Conservation (phyloP, 2,888 invertebrate genomes). For the Patella pellucida region DNA sequence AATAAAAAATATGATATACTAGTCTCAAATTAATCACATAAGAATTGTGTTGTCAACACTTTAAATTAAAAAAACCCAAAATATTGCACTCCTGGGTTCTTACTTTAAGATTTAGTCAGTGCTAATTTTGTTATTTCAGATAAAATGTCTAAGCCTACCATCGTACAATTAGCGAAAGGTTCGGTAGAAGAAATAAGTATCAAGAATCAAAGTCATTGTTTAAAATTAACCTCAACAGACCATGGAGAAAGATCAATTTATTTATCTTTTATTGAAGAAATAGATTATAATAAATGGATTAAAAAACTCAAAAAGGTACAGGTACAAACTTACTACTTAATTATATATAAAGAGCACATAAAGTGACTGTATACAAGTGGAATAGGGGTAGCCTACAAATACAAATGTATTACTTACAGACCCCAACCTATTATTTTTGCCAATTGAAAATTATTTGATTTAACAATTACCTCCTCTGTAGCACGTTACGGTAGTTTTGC, state of each 20-base stretch:
- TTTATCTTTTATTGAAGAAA: constrained; percentile 62
- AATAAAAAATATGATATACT: too few relatives aligned
- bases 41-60: too few relatives aligned
- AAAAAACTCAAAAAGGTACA: constrained; percentile 68
- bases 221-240: constrained; percentile 65
- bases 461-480: too few relatives aligned
- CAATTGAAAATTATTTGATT: background rate
- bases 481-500: too few relatives aligned
- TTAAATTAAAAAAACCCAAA: too few relatives aligned
- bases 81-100: too few relatives aligned
- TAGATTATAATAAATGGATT: constrained; percentile 66
- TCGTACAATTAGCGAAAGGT: constrained; percentile 69
- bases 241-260: constrained; percentile 66
- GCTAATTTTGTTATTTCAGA: constrained; percentile 32
- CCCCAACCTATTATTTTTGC: background rate
- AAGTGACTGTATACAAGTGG: background rate
- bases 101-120: too few relatives aligned
- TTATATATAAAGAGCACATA: background rate
- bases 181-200: constrained; percentile 66
- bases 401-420: background rate
- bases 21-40: too few relatives aligned
- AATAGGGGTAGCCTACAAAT: background rate
- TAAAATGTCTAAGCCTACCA: constrained; percentile 60
- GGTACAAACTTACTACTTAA: background rate
- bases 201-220: constrained; percentile 65